Conservation (phyloP, 2,797 vertebrate species). For the Argentina silus region DNA sequence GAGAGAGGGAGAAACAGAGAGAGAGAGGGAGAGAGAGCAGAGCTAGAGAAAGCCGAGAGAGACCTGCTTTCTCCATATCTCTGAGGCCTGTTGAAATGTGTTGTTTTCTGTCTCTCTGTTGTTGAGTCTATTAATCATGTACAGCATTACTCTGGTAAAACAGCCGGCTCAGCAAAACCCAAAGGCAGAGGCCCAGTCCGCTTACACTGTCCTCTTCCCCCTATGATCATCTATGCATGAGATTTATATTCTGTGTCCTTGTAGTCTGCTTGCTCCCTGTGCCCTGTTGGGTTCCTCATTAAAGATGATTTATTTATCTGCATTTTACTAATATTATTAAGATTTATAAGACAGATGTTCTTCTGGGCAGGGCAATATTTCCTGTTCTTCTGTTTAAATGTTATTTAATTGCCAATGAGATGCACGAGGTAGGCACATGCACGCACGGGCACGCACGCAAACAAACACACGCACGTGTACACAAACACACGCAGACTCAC, state of each 20-base stretch:
- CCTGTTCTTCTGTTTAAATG: neutral
- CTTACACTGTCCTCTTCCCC: neutral
- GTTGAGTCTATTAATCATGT: slow-evolving; percentile 62
- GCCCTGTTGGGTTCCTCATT: slow-evolving; percentile 38
- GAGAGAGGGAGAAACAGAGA: neutral
- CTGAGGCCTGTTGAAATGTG: neutral
- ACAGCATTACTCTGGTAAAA: slow-evolving; percentile 51
- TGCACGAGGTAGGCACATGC: neutral
- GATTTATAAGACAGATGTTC: neutral
- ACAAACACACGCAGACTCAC: neutral
- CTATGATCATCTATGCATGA: slow-evolving; percentile 55
- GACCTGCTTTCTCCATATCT: neutral
- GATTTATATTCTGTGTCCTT: slow-evolving; percentile 43
- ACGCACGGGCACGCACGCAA: slow-evolving; percentile 29
- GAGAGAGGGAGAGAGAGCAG: neutral
- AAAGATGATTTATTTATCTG: slow-evolving; percentile 23
- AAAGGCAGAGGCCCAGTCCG: neutral
- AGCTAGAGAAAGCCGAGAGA: slow-evolving; percentile 6
- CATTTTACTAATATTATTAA: neutral
- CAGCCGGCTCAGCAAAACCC: slow-evolving; percentile 52
- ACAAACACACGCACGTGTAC: neutral
- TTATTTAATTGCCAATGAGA: neutral
- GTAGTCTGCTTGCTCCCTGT: slow-evolving; percentile 35
- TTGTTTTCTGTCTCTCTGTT: neutral
- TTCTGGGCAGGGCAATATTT: neutral